Conservation (phyloP, 2,113 vertebrate species). For the Nerophis ophidion region DNA sequence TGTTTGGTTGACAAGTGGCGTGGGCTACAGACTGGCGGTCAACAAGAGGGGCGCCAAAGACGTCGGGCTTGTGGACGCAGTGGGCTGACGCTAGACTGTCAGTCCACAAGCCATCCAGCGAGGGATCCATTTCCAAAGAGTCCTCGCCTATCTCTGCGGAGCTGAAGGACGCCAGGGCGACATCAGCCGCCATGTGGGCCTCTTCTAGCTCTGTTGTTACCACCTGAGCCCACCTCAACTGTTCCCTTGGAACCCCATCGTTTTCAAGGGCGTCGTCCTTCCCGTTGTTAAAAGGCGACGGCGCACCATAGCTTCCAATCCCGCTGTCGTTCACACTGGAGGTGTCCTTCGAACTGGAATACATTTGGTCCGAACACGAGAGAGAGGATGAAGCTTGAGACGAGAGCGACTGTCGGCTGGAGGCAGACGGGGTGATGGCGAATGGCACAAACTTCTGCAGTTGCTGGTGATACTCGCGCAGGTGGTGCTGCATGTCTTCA, state of each 20-base stretch:
- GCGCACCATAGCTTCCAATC: constrained; percentile 2
- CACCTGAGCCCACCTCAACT: constrained; percentile 34
- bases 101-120: constrained; percentile 49
- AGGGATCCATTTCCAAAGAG: constrained; percentile 13
- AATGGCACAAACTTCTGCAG: constrained; percentile 76
- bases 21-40: constrained; percentile 20
- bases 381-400: constrained; percentile 1
- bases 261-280: neutral
- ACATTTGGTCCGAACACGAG: constrained; percentile 19
- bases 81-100: constrained; percentile 23
- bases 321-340: constrained; percentile 47
- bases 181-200: constrained; percentile 22
- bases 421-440: constrained; percentile 20
- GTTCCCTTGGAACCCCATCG: neutral
- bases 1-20: constrained; percentile 43
- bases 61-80: constrained; percentile 18
- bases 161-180: constrained; percentile 16
- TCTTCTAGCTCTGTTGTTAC: constrained; percentile 11
- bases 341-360: constrained; percentile 65
- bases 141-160: constrained; percentile 17
- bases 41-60: neutral
- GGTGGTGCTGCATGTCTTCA: constrained; percentile 75
- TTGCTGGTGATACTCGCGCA: constrained; percentile 82
- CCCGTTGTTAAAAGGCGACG: neutral
- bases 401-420: constrained; percentile 14